phyloP scores from a whole-genome alignment of 2,797 vertebrate species.

The Anas capensis region DNA sequence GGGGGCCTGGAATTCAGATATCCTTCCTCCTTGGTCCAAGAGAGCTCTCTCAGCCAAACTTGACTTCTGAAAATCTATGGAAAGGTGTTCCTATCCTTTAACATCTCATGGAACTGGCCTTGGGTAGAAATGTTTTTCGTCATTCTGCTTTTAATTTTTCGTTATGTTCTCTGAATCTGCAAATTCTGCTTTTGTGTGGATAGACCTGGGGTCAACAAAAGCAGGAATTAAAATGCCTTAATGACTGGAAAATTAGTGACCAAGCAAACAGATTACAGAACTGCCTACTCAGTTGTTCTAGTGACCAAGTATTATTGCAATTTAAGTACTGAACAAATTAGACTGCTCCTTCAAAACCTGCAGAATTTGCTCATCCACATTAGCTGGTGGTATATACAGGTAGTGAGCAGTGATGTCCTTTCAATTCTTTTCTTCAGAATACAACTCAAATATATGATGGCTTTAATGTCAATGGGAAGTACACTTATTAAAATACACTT shows the following conservation, averaged over 20 bases:
- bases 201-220: neutral
- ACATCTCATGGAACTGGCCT: neutral
- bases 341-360: neutral
- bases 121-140: neutral
- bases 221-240: neutral
- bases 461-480: neutral
- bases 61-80: neutral
- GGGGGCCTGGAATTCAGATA: fast-evolving
- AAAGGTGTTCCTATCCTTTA: neutral
- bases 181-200: neutral
- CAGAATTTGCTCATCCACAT: neutral
- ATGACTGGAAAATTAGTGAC: neutral
- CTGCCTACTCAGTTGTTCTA: neutral
- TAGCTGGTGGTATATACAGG: neutral
- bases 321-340: neutral
- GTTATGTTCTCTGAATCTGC: neutral
- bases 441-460: neutral
- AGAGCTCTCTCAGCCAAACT: no score
- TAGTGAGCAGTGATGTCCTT: neutral
- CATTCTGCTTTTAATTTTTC: neutral
- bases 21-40: neutral
- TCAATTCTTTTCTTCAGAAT: neutral
- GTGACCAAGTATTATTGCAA: neutral
- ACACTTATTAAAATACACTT: neutral
- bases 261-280: neutral